Evolutionary conservation across 2,888 invertebrate genomes (phyloP), one percentile per base, ranked within the genome.

Genomic region (Epicampocera succincta): DNA sequence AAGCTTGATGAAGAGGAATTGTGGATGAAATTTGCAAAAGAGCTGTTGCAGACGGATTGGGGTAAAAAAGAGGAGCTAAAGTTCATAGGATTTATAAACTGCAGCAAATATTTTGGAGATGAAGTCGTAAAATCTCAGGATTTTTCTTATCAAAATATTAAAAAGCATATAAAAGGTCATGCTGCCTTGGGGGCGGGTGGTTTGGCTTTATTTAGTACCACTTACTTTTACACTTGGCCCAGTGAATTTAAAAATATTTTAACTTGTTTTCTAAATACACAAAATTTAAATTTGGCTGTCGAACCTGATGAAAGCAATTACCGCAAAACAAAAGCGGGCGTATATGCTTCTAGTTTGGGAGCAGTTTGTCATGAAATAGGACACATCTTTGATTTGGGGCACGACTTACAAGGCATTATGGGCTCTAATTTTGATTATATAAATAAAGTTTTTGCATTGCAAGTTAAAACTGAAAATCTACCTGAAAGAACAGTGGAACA

Each of bases 271-370:
- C 79, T 83, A 38, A 87, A 85, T 86, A 93, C 58, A 5, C 93
- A 93, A 29, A 92, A 93, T 79, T 93, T 98, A 25, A 96, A 98
- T 90, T 92, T 93, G 56, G 92, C 92, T 33, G 91, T 93, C 83
- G 93, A 96, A 87, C 95, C 98, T 93, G 98, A 98, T 91, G 98
- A 98, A 88, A 98, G 98, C 90, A 96, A 96, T 86, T 97, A 97
- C 90, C 93, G 97, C 80, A 95, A 96, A 44, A 97, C 96, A 0
- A 93, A 94, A 86, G 97, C 96, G 80, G 96, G 96, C 40, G 97
- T 97, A 89, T 96, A 95, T 91, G 95, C 97, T 15, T 97, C 98
- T 6, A 97, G 97, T 17, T 91, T 99, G 48, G 98, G 98, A 15
- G 95, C 97, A 15, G 95, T 96, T 9, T 94, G 97, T 48, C 99